Percentiles rank a stretch among this genome's conserved stretches.
phyloP scores from a whole-genome alignment of 2,888 invertebrate genomes.

The Perithous albicinctus region DNA sequence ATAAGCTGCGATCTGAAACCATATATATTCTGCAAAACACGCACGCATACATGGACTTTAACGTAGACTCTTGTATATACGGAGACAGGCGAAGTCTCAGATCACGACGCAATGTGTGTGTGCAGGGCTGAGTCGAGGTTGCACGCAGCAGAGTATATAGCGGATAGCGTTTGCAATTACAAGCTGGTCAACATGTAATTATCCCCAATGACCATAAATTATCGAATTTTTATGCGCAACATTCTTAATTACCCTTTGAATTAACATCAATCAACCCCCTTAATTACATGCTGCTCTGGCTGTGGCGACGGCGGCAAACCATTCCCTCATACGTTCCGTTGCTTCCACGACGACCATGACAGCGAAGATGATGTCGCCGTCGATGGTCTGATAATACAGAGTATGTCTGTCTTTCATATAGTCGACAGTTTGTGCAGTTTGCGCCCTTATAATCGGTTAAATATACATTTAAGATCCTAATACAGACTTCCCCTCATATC shows the following conservation, averaged over 20 bases:
- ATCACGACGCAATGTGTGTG: constrained; percentile 38
- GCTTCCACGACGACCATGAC: constrained; percentile 26
- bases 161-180: constrained; percentile 82
- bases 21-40: constrained; percentile 76
- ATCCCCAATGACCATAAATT: constrained; percentile 85
- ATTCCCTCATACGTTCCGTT: constrained; percentile 60
- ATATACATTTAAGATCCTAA: background rate
- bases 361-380: constrained; percentile 41
- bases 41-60: constrained; percentile 42
- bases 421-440: background rate
- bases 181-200: constrained; percentile 85
- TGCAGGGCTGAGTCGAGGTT: constrained; percentile 54
- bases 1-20: constrained; percentile 83
- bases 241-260: constrained; percentile 85
- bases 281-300: constrained; percentile 82
- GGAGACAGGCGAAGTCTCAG: constrained; percentile 48
- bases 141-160: constrained; percentile 70
- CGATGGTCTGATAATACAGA: constrained; percentile 16
- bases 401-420: background rate
- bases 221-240: constrained; percentile 85
- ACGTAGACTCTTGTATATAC: constrained; percentile 19
- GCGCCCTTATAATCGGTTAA: background rate
- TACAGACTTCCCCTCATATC: too few species aligned
- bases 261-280: constrained; percentile 85
- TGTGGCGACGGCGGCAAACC: constrained; percentile 68